Evolutionary conservation across 2,113 vertebrate species (phyloP).

Genomic region (Atrichornis clamosus): DNA sequence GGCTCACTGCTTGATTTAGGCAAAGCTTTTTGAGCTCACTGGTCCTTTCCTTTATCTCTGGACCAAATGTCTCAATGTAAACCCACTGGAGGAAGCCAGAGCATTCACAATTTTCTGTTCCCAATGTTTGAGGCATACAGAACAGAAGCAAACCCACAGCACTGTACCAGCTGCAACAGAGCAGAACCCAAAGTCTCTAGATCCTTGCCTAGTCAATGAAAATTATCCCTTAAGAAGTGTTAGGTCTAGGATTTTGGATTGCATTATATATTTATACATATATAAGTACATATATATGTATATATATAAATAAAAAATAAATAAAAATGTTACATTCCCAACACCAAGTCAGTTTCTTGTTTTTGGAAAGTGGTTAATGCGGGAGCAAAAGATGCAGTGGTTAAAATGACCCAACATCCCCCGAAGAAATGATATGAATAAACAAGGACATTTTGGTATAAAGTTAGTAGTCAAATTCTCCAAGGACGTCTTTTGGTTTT

Average conservation of each 20-base stretch:
- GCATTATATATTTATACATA: conserved; percentile 57
- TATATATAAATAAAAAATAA: conserved; percentile 34
- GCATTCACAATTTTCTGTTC: conserved; percentile 61
- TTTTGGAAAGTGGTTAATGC: conserved; percentile 86
- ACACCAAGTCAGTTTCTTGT: conserved; percentile 76
- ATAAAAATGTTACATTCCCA: conserved; percentile 73
- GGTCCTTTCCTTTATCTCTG: not conserved
- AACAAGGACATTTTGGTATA: conserved; percentile 90
- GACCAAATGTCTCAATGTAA: not conserved
- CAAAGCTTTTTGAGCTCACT: not conserved
- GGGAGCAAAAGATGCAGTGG: conserved; percentile 81
- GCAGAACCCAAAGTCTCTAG: conserved; percentile 56
- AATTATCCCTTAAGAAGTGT: conserved; percentile 73
- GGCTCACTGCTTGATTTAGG: not conserved
- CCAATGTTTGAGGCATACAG: conserved; percentile 50
- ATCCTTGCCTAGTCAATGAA: conserved; percentile 34
- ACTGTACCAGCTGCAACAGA: conserved; percentile 46
- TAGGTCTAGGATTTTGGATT: conserved; percentile 87
- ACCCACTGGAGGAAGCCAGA: conserved; percentile 31
- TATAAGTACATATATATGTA: not conserved
- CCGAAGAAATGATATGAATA: conserved; percentile 85
- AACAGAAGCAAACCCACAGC: conserved; percentile 67
- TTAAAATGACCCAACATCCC: conserved; percentile 86
- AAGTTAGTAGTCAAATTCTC: conserved; percentile 99
- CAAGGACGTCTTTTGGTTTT: conserved; percentile 96